These are phyloP conservation scores for Apotomis betuletana DNA, from an alignment of 2,888 invertebrate species.

Conservation along the genomic window DNA sequence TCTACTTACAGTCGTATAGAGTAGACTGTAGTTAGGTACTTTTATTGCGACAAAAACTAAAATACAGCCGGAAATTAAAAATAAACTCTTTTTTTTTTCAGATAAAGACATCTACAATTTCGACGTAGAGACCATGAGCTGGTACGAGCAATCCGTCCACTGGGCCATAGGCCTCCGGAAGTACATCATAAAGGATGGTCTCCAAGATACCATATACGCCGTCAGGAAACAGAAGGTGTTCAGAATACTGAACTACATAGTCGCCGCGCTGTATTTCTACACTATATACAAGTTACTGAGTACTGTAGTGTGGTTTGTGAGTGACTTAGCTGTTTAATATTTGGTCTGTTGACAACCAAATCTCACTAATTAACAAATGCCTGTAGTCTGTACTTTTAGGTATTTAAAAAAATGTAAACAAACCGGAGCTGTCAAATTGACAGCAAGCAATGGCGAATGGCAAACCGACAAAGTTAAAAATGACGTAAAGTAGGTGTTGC, in stretches of 20 bases:
- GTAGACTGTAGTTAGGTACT: no score
- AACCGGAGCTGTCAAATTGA: no score
- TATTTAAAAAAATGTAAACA: no score
- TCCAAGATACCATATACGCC: conserved; percentile 36
- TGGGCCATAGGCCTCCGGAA: conserved; percentile 42
- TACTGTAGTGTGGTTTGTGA: conserved; percentile 24
- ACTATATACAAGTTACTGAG: conserved; percentile 19
- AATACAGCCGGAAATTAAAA: no score
- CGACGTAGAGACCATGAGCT: conserved; percentile 32
- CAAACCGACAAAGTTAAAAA: no score
- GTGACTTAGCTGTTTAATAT: not conserved
- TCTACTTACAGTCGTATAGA: no score
- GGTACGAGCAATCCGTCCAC: conserved; percentile 20
- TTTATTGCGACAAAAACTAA: no score
- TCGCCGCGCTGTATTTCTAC: conserved; percentile 31
- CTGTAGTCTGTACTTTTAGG: no score
- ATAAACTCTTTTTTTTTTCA: not conserved
- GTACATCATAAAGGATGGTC: conserved; percentile 42
- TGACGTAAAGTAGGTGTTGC: no score
- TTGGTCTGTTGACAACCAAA: no score
- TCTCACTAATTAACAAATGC: no score
- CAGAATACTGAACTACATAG: conserved; percentile 30
- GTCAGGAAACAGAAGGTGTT: conserved; percentile 37
- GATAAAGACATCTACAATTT: conserved; percentile 42
- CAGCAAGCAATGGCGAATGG: no score